Evolutionary conservation across 2,113 vertebrate genomes (phyloP), one percentile per base, ranked within the genome.

Genomic region (Nothocercus julius): DNA sequence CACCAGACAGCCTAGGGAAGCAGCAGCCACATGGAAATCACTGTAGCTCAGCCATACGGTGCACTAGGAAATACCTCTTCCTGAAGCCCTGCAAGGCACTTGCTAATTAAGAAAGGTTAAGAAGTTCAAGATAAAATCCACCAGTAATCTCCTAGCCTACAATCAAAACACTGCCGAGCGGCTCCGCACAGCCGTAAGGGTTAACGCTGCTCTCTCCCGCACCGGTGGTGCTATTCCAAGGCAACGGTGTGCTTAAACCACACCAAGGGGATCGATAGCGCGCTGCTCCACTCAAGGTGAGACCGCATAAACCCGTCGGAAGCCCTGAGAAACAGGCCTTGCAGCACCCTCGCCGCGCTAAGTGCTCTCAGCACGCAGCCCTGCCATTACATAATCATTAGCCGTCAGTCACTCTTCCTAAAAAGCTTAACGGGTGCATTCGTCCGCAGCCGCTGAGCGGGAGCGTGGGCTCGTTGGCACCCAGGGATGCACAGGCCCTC

Each of bases 331-430:
- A 97, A 97, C 94, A 90, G 97, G 96, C 96, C 97, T 95, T 96
- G 97, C 96, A 92, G 92, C 63, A 94, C 95, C 95, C 95, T 68
- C 94, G 88, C 93, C 97, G 97, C 87, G 95, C 97, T 97, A 97
- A 98, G 98, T 97, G 97, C 97, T 97, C 95, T 96, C 96, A 92
- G 97, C 93, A 93, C 95, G 88, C 95, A 97, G 96, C 96, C 88
- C 96, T 94, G 97, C 94, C 98, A 97, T 97, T 97, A 98, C 97
- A 97, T 95, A 97, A 97, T 96, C 97, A 97, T 97, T 96, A 98
- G 94, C 97, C 96, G 97, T 97, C 97, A 96, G 69, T 97, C 96
- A 96, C 82, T 92, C 96, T 93, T 97, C 97, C 97, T 95, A 95
- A 97, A 97, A 97, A 97, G 96, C 97, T 96, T 96, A 87, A 93